Evolutionary conservation across 1,140 invertebrate genomes (phyloP), one percentile per base, ranked within the genome.

Genomic region (Drosophila repleta): DNA sequence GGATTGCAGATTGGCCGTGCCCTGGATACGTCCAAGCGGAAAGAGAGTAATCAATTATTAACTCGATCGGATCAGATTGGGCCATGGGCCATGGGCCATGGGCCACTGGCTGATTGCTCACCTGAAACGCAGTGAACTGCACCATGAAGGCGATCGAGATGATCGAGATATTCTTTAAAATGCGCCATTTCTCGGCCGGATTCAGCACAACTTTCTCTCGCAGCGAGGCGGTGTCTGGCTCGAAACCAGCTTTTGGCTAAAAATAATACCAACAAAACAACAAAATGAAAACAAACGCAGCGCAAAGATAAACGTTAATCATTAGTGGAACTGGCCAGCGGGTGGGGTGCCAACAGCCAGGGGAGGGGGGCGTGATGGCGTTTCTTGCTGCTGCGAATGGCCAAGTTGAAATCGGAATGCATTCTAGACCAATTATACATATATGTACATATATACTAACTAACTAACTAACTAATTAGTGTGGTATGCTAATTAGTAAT

Each of bases 91-190:
- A 29, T 29, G 4, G 29, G 7, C n/a, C n/a, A n/a, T 45, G 5
- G 29, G 29, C 29, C 29, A 29, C 8, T 7, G 29, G 6, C 29
- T 4, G 24, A 29, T 29, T 29, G 18, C 78, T 82, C 62, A 92
- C 91, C 90, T 96, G 95, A 92, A 98, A 98, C 32, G 97, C 97
- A 15, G 97, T 98, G 92, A 98, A 98, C 80, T 98, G 96, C 60
- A 98, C 96, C 94, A 98, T 96, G 90, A 98, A 98, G 2, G 96
- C 96, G 53, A 96, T 92, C 68, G 96, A 97, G 5, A 98, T 96
- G 43, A 96, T 94, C 21, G 95, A 93, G 35, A 98, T 95, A 92
- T 98, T 98, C 92, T 97, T 97, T 67, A 97, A 92, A 83, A 98
- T 98, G 70, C 96, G 93, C 95, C 96, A 96, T 93, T 97, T 96